A percentile compares a stretch with the other conserved stretches of the same genome.
phyloP scores from a whole-genome alignment of 2,888 invertebrate genomes.

The Orthosia gothica region DNA sequence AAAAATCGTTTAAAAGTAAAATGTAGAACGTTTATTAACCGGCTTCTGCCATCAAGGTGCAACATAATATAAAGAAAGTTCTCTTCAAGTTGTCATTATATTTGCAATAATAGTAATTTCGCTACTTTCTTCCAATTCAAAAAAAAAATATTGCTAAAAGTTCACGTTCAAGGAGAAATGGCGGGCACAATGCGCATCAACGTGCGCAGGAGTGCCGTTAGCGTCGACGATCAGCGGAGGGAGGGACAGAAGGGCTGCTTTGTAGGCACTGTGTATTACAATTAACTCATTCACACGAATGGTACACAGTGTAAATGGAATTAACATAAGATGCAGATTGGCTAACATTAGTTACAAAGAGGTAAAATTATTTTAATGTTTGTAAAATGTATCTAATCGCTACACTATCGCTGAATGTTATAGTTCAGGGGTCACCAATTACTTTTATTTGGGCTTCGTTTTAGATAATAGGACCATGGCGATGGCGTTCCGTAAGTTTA shows the following conservation, averaged over 20 bases:
- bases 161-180: slow-evolving; percentile 61
- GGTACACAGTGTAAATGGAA: too few species aligned
- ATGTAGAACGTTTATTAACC: background rate
- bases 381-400: too few species aligned
- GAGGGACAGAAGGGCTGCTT: slow-evolving; percentile 8
- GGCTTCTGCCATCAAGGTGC: slow-evolving; percentile 40
- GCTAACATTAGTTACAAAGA: too few species aligned
- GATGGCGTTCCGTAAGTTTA: too few species aligned
- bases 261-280: background rate
- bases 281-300: too few species aligned
- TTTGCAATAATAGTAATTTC: slow-evolving; percentile 39
- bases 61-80: slow-evolving; percentile 36
- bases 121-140: slow-evolving; percentile 48
- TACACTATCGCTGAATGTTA: too few species aligned
- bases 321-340: too few species aligned
- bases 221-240: background rate
- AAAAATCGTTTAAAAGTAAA: background rate
- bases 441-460: too few species aligned
- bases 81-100: slow-evolving; percentile 45
- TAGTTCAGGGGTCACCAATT: too few species aligned
- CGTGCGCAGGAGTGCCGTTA: slow-evolving; percentile 58
- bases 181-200: slow-evolving; percentile 32
- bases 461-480: too few species aligned
- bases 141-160: too few species aligned
- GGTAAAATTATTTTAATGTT: too few species aligned